Percentiles rank a stretch among this genome's conserved stretches.
Conservation (phyloP, 23 tunicate genomes). For the Styela plicata region DNA sequence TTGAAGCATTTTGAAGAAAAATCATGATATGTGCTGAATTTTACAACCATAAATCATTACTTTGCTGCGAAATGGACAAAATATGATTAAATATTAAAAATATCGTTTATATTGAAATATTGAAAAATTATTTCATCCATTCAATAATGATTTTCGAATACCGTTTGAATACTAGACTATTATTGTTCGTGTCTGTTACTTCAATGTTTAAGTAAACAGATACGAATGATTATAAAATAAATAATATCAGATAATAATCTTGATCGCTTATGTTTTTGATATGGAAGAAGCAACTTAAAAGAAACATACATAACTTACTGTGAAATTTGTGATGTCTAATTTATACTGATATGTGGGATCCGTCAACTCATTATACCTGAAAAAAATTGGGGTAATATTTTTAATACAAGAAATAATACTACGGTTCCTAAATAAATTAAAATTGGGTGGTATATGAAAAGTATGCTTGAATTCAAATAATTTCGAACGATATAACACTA, state of each 20-base stretch:
- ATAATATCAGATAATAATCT: too few species aligned
- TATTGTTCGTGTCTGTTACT: not conserved
- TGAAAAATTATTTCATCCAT: not conserved
- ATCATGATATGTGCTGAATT: too few species aligned
- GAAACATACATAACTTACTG: conserved; percentile 72
- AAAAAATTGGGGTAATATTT: not conserved
- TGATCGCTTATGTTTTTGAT: too few species aligned
- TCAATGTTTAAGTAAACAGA: not conserved
- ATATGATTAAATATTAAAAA: too few species aligned
- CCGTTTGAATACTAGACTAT: not conserved
- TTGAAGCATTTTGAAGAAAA: too few species aligned
- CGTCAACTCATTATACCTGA: conserved; percentile 69
- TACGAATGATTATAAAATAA: not conserved
- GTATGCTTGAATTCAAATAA: too few species aligned
- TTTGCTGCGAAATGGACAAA: too few species aligned
- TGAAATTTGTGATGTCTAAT: conserved; percentile 61
- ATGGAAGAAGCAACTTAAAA: too few species aligned
- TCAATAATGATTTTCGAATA: not conserved
- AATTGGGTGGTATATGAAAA: too few species aligned
- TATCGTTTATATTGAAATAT: not conserved
- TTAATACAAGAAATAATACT: not conserved
- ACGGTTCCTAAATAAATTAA: too few species aligned
- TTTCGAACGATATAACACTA: too few species aligned
- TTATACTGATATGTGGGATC: conserved; percentile 86
- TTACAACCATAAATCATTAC: too few species aligned